A percentile compares a stretch with the other conserved stretches of the same genome.
These are phyloP conservation scores for Gryllus longicercus DNA, from an alignment of 2,888 invertebrate genomes.

Conservation along the genomic window DNA sequence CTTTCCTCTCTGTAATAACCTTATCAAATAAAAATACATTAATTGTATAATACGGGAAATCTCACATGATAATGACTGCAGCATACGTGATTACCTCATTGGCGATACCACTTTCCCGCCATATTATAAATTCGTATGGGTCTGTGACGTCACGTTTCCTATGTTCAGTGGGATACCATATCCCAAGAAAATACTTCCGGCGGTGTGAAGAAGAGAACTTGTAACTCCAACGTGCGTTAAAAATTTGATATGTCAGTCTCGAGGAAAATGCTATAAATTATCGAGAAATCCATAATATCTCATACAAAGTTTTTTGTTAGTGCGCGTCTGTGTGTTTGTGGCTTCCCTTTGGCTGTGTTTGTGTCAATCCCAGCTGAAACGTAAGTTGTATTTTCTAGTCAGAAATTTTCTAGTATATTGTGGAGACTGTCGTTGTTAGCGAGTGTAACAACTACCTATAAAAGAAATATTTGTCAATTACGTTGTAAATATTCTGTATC, in stretches of 20 bases:
- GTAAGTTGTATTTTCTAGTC: neutral
- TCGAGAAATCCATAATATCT: neutral
- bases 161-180: slow-evolving; percentile 5
- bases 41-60: neutral
- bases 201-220: neutral
- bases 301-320: neutral
- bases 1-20: too few species aligned
- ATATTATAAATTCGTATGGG: slow-evolving; percentile 6
- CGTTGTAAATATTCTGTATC: too few species aligned
- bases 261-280: neutral
- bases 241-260: neutral
- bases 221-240: neutral
- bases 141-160: slow-evolving; percentile 1
- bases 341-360: neutral
- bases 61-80: neutral
- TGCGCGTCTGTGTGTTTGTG: neutral
- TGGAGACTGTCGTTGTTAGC: too few species aligned
- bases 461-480: too few species aligned
- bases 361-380: neutral
- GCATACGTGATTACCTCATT: neutral
- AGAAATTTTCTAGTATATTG: too few species aligned
- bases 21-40: neutral
- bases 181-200: slow-evolving; percentile 17
- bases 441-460: too few species aligned
- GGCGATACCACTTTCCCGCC: neutral